Conservation (phyloP, 2,113 vertebrate genomes). For the Tachuris rubrigastra region DNA sequence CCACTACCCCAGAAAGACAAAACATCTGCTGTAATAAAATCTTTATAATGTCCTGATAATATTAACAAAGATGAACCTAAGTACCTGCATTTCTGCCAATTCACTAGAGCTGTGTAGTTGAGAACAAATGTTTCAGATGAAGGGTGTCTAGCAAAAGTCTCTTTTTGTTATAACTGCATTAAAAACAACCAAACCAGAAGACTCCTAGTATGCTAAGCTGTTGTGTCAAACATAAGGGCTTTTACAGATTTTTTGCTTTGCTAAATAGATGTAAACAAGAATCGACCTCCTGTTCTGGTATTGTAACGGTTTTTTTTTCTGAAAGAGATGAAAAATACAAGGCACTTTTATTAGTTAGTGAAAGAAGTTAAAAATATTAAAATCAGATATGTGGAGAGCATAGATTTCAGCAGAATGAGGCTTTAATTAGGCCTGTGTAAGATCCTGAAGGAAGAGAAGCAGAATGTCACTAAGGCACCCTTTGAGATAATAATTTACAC, state of each 20-base stretch:
- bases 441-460: background rate
- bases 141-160: background rate
- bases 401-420: background rate
- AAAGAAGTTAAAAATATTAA: background rate
- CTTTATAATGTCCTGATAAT: background rate
- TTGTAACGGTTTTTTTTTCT: background rate
- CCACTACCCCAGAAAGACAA: background rate
- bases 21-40: background rate
- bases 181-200: background rate
- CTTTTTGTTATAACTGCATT: accelerated
- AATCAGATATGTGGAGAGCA: background rate
- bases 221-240: background rate
- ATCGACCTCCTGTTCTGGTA: background rate
- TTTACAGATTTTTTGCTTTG: background rate
- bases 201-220: background rate
- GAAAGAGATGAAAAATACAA: background rate
- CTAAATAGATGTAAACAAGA: background rate
- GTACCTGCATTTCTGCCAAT: background rate
- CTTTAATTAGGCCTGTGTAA: background rate
- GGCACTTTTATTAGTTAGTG: background rate
- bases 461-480: background rate
- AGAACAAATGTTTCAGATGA: background rate
- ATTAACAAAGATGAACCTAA: background rate
- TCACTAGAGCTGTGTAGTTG: background rate
- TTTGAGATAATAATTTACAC: constrained; percentile 34